Percentiles rank a stretch among this genome's conserved stretches.
Conservation (phyloP, 2,113 vertebrate genomes). For the Marmota monax region DNA sequence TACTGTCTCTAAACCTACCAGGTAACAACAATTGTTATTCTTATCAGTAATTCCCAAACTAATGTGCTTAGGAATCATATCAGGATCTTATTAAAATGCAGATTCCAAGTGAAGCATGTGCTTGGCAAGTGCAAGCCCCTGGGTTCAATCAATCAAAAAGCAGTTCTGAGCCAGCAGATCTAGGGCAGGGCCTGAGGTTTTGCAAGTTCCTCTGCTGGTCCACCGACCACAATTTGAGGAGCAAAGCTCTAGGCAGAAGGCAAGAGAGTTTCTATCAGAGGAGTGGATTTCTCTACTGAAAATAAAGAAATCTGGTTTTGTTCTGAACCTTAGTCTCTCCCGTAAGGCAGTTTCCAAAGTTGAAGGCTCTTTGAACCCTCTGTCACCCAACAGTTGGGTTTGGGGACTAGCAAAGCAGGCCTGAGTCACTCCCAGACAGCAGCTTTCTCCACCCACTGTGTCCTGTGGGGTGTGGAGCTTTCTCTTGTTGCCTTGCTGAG, state of each 20-base stretch:
- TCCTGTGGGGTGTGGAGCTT: neutral
- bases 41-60: neutral
- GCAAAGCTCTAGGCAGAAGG: neutral
- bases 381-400: neutral
- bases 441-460: neutral
- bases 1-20: constrained; percentile 50
- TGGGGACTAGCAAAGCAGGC: neutral
- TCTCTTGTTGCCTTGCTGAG: neutral
- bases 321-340: neutral
- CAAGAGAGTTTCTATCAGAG: neutral
- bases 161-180: neutral
- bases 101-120: neutral
- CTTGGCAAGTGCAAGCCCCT: neutral
- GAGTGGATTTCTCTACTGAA: neutral
- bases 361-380: neutral
- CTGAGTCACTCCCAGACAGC: neutral
- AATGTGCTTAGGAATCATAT: neutral
- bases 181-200: neutral
- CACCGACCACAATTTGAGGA: neutral
- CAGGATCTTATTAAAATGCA: neutral
- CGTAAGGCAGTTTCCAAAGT: neutral
- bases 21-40: constrained; percentile 3
- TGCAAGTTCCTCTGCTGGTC: neutral
- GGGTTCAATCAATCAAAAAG: neutral
- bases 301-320: neutral